Conservation (phyloP, 2,113 vertebrate species). For the Poecilia latipinna region DNA sequence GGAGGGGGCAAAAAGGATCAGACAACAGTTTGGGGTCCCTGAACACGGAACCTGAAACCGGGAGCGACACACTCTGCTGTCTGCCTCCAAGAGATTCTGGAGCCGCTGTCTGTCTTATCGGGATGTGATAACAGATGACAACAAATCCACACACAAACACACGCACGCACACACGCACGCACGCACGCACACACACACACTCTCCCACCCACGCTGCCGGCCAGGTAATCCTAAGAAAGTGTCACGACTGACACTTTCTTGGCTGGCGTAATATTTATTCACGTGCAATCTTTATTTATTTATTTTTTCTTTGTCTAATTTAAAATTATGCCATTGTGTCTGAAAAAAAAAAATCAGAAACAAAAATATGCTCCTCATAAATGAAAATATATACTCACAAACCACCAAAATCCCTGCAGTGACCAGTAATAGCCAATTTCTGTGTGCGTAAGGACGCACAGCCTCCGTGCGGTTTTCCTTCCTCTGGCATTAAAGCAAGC, state of each 20-base stretch:
- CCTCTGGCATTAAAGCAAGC: slow-evolving; percentile 86
- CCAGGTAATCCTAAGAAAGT: slow-evolving; percentile 52
- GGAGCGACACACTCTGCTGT: slow-evolving; percentile 72
- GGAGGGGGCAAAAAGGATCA: background rate
- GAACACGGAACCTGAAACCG: slow-evolving; percentile 79
- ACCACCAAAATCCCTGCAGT: background rate
- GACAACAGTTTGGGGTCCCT: slow-evolving; percentile 62
- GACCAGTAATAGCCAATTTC: background rate
- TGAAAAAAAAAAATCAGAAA: background rate
- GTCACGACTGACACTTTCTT: slow-evolving; percentile 42
- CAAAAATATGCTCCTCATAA: too few relatives aligned
- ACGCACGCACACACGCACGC: slow-evolving; percentile 1
- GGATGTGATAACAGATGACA: slow-evolving; percentile 82
- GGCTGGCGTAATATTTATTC: background rate
- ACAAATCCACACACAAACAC: slow-evolving; percentile 68
- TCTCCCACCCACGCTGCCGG: slow-evolving; percentile 70
- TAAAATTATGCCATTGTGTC: background rate
- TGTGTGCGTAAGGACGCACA: slow-evolving; percentile 67
- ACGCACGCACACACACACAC: slow-evolving; percentile 3
- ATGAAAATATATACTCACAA: background rate
- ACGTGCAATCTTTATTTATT: background rate
- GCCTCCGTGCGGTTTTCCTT: slow-evolving; percentile 67
- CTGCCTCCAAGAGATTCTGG: slow-evolving; percentile 76
- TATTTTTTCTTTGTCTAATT: background rate
- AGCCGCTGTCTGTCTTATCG: slow-evolving; percentile 79